Evolutionary conservation across 2,888 invertebrate genomes (phyloP).

Genomic region (Cheilosia vulpina): DNA sequence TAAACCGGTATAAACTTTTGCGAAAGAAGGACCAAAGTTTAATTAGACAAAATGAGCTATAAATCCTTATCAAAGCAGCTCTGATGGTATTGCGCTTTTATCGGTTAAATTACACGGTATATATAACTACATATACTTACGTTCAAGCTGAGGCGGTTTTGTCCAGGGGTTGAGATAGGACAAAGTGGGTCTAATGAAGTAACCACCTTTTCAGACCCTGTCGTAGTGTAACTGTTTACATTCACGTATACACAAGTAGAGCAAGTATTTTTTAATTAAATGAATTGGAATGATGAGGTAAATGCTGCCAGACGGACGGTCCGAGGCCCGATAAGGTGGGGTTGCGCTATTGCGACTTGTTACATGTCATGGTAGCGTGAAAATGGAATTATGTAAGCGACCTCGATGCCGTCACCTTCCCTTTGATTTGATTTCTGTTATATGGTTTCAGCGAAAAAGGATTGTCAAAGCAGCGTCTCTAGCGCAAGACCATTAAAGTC

Average conservation of each 20-base stretch:
- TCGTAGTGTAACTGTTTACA: conserved; percentile 56
- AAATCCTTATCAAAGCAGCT: conserved; percentile 71
- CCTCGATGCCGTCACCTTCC: conserved; percentile 64
- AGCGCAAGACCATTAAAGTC: conserved; percentile 16
- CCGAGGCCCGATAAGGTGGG: conserved; percentile 45
- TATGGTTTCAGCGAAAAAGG: conserved; percentile 24
- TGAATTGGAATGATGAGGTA: conserved; percentile 73
- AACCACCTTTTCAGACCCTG: conserved; percentile 36
- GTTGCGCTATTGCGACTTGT: conserved; percentile 14
- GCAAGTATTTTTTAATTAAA: conserved; percentile 74
- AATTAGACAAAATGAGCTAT: conserved; percentile 74
- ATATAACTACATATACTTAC: conserved; percentile 45
- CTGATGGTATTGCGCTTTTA: conserved; percentile 71
- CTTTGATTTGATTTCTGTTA: conserved; percentile 65
- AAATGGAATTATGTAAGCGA: conserved; percentile 69
- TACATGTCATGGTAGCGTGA: conserved; percentile 58
- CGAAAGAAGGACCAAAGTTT: conserved; percentile 68
- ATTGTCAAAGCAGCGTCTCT: conserved; percentile 42
- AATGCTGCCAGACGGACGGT: conserved; percentile 61
- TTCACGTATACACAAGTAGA: conserved; percentile 61
- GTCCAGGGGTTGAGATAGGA: not conserved
- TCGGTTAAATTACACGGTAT: conserved; percentile 63
- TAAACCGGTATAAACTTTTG: conserved; percentile 42
- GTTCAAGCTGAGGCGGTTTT: conserved; percentile 15
- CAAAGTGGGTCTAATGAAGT: conserved; percentile 59